Percentiles rank a stretch among this genome's conserved stretches.
Evolutionary conservation across 1,140 invertebrate genomes (phyloP).

Genomic region (Intoshia linei): DNA sequence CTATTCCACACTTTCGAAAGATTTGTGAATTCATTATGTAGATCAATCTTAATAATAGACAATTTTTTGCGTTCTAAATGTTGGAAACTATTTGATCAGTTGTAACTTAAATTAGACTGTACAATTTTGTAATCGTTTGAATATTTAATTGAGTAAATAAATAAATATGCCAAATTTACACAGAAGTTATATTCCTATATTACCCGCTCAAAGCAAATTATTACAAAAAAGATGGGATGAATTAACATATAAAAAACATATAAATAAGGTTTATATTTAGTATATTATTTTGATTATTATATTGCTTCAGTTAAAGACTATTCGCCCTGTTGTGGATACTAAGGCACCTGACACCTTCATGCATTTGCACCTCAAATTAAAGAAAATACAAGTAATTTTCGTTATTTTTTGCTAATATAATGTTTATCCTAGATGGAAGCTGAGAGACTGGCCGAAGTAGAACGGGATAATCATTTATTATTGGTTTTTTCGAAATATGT

Average conservation of each 20-base stretch:
- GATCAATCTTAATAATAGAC: no score
- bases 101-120: no score
- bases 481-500: no score
- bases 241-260: slow-evolving; percentile 17
- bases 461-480: slow-evolving; percentile 18
- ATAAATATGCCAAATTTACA: no score
- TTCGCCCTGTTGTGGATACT: slow-evolving; percentile 16
- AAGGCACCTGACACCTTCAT: slow-evolving; percentile 20
- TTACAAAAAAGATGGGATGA: slow-evolving; percentile 18
- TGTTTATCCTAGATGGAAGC: slow-evolving; percentile 13
- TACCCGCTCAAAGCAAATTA: slow-evolving; percentile 16
- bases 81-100: no score
- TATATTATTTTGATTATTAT: neutral
- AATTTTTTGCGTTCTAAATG: no score
- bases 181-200: slow-evolving; percentile 14
- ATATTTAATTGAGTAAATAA: no score
- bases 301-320: slow-evolving; percentile 8
- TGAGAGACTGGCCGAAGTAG: slow-evolving; percentile 17
- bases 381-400: slow-evolving; percentile 18
- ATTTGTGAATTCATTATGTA: no score
- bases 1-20: no score
- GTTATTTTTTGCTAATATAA: neutral
- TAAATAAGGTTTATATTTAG: slow-evolving; percentile 11
- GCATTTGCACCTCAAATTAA: slow-evolving; percentile 22
- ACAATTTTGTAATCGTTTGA: no score